Base-by-base conservation (phyloP, 2,888 invertebrate genomes). In the Leptogaster cylindrica region DNA sequence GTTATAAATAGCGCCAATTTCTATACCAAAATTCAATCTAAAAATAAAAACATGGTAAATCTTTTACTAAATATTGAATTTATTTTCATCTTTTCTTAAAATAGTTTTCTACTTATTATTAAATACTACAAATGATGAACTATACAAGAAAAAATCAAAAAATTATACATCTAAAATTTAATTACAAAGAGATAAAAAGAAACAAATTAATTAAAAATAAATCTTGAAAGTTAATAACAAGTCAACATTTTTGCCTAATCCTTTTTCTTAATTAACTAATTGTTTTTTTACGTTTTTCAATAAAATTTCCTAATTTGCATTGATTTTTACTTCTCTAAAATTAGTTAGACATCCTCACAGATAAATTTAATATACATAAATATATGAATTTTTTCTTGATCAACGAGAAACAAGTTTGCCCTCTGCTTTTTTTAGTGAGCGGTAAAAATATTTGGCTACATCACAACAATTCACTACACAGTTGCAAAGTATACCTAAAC, bases 281-380 rank as follows among this genome's bases (percentile, higher is more conserved):
- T n/a, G n/a, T 6, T 41, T 41, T 16, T 18, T 41, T 41, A 41
- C 14, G 6, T 36, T 28, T 39, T 36, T 16, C 18, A 20, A 50
- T 36, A 51, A 20, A 66, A 46, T 23, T 55, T 33, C 33, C 48
- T 28, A 55, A 20, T 20, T 67, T 67, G 66, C 66, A 67, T 67
- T 67, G 66, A 67, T 67, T 48, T 48, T 67, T 67, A 61, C 48
- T 20, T 61, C 20, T 61, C 58, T 58, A 58, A 58, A 12, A 8
- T 28, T 23, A 28, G 25, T 51, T 51, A 51, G 27, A 51, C 16
- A 33, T 33, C n/a, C n/a, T 28, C 28, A 25, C n/a, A 51, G 25
- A 51, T n/a, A 28, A 51, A 27, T 51, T 51, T 51, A 8, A 12
- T n/a, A 12, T 12, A 8, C 18, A 46, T n/a, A 12, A 46, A 46